These are phyloP conservation scores for Pteromalus puparum DNA, from an alignment of 1,140 invertebrate genomes.

Conservation along the genomic window DNA sequence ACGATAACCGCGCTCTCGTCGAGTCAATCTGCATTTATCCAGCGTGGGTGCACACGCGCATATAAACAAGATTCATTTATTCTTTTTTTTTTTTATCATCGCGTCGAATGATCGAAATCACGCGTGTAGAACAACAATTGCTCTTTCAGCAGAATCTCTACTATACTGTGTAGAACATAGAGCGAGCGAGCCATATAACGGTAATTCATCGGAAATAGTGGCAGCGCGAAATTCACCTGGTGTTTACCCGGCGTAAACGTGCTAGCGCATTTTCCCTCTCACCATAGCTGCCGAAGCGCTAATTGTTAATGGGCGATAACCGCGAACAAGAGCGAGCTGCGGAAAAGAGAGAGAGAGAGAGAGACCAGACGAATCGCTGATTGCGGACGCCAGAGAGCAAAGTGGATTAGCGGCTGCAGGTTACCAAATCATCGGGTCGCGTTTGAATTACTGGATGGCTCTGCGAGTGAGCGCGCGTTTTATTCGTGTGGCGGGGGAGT, in stretches of 20 bases:
- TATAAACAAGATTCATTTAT: no score
- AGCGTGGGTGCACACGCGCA: no score
- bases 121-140: neutral
- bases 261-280: neutral
- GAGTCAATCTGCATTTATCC: no score
- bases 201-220: constrained; percentile 14
- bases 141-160: neutral
- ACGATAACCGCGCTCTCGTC: no score
- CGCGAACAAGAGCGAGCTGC: neutral
- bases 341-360: neutral
- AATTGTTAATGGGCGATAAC: constrained; percentile 28
- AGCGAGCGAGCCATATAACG: neutral
- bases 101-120: no score
- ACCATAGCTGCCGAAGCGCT: neutral
- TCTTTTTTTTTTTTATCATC: no score
- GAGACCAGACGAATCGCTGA: neutral
- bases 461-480: neutral
- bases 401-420: constrained; percentile 13
- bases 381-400: neutral
- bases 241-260: neutral
- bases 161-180: neutral
- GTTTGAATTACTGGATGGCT: neutral
- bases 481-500: neutral
- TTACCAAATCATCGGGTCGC: neutral
- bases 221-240: neutral